Base-by-base conservation (phyloP, 2,113 vertebrate genomes). In the Calidris pugnax region DNA sequence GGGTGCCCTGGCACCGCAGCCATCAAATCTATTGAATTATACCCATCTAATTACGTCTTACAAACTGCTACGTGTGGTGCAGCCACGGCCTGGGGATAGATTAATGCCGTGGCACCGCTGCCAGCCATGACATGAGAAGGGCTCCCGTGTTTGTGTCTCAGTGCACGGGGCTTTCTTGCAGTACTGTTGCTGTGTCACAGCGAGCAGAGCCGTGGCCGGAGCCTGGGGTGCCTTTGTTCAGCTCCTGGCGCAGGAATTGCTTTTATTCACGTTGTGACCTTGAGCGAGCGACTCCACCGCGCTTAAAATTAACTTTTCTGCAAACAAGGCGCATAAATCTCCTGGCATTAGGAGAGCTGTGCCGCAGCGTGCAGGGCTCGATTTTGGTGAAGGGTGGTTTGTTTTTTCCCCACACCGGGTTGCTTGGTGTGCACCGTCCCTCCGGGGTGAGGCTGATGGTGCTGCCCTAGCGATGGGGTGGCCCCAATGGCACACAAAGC, bases 301-400 rank as follows among this genome's bases (percentile, higher is more conserved):
- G 88, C 72, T 88, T 86, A 87, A 78, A 74, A 85, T 93, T 66
- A 95, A 82, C 92, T 85, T 73, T 67, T 57, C 90, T 82, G 89
- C 77, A 85, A 96, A 85, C 53, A 27, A 62, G 33, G 69, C 0
- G 0, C 6, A 10, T 45, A 82, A 87, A 87, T 55, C 33, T 43
- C 41, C 20, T 2, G 1, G 7, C 1, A 6, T 19, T 27, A 9
- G 66, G 80, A 75, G 81, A 43, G 55, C 35, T 64, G 74, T 0
- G 0, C 62, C 2, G 1, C 10, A 5, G 90, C 15, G 2, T 0
- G 1, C 21, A 32, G 23, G 56, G n/a, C n/a, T 72, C 1, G 3
- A 55, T 4, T 66, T 62, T 37, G 28, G 56, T 0, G 2, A 64
- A 55, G 32, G 50, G 18, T 1, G 32, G 33, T 12, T 47, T 47